These are phyloP conservation scores for Onchidella celtica DNA, from an alignment of 2,888 invertebrate genomes.

Conservation along the genomic window DNA sequence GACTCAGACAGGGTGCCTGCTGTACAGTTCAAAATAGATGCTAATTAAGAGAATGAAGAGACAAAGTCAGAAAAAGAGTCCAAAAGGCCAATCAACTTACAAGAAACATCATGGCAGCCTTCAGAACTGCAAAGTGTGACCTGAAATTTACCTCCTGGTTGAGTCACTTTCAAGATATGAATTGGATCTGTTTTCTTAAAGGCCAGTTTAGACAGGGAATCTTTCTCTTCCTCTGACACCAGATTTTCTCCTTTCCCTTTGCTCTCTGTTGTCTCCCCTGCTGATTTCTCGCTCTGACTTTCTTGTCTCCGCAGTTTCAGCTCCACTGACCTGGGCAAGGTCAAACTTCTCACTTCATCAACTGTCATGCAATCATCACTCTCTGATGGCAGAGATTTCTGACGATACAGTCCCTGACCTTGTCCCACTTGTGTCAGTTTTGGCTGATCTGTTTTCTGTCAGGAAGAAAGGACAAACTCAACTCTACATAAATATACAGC, in stretches of 20 bases:
- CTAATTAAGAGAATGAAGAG: too few species aligned
- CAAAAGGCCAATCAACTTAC: too few species aligned
- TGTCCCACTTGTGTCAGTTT: neutral
- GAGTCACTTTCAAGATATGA: conserved; percentile 27
- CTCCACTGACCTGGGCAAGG: conserved; percentile 26
- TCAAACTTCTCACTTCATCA: conserved; percentile 1
- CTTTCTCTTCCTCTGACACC: conserved; percentile 35
- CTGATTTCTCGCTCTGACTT: neutral
- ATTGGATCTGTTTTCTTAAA: conserved; percentile 35
- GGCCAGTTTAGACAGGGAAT: conserved; percentile 29
- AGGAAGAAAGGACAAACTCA: too few species aligned
- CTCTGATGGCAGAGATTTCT: neutral
- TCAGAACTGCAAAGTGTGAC: too few species aligned
- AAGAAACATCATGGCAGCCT: too few species aligned
- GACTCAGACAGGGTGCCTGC: too few species aligned
- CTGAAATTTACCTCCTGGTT: conserved; percentile 31
- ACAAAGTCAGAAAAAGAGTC: too few species aligned
- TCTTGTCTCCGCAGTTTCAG: conserved; percentile 12
- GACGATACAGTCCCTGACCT: neutral
- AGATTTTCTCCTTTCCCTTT: conserved; percentile 16
- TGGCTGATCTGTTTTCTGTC: neutral
- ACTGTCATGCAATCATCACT: neutral
- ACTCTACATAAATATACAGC: too few species aligned
- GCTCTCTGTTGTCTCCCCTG: neutral
- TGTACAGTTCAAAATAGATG: too few species aligned